phyloP scores from a whole-genome alignment of 1,140 invertebrate genomes.

The Habropoda laboriosa region DNA sequence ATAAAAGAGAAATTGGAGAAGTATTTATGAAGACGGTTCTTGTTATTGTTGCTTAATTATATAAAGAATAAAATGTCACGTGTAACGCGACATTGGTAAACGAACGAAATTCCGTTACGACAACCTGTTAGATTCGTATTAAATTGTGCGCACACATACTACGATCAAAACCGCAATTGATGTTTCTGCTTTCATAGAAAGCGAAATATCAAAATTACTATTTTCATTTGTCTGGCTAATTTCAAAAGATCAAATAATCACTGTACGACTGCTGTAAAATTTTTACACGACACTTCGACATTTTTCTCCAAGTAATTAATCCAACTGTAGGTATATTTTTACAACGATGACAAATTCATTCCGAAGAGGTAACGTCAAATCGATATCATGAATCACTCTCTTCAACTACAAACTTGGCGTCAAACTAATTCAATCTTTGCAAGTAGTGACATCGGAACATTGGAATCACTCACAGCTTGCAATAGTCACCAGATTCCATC shows the following conservation, averaged over 20 bases:
- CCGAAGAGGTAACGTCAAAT: background rate
- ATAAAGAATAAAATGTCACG: background rate
- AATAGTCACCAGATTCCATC: background rate
- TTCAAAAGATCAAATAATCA: no score
- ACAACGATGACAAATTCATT: background rate
- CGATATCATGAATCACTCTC: background rate
- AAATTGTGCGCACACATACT: background rate
- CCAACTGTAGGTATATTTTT: no score
- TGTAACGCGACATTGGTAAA: background rate
- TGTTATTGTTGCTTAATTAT: background rate
- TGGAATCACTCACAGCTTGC: background rate
- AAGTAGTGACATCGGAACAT: background rate
- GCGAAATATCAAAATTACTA: no score
- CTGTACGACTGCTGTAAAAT: no score
- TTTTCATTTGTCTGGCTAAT: no score
- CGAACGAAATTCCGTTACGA: background rate
- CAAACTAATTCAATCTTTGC: background rate
- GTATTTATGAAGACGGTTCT: no score
- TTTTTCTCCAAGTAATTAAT: no score
- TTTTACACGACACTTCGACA: no score
- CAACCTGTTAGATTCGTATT: conserved; percentile 6
- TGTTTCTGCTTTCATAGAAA: background rate
- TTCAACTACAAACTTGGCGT: background rate
- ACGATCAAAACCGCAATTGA: background rate
- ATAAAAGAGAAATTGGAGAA: no score